Conservation (phyloP, 2,797 vertebrate genomes). For the Falco naumanni region DNA sequence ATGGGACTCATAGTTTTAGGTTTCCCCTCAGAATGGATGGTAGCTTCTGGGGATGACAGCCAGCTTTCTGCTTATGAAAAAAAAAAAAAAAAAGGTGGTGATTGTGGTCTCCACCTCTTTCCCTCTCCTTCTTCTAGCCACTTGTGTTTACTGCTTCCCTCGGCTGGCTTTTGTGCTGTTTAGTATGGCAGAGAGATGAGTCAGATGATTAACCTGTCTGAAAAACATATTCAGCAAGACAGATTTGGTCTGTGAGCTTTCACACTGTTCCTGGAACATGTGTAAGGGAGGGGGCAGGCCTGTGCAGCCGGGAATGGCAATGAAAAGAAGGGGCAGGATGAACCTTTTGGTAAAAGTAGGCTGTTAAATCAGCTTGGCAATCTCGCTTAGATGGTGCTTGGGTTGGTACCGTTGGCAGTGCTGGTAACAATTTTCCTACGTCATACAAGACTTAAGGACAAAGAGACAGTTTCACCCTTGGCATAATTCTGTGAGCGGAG, state of each 20-base stretch:
- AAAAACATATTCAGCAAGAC: neutral
- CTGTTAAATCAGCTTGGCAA: neutral
- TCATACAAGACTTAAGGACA: neutral
- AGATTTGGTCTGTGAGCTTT: neutral
- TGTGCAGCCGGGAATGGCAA: neutral
- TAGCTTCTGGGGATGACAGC: neutral
- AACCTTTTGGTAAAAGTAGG: neutral
- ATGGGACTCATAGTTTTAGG: neutral
- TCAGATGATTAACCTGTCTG: neutral
- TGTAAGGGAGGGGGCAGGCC: neutral
- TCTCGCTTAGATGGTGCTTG: neutral
- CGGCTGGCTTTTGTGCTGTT: accelerated
- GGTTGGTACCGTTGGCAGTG: neutral
- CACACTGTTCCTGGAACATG: neutral
- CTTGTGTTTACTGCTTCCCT: neutral
- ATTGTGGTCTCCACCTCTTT: neutral
- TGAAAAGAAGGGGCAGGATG: neutral
- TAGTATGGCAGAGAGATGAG: neutral
- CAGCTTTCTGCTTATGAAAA: neutral
- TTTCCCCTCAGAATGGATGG: neutral
- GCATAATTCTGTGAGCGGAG: neutral
- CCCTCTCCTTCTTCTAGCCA: neutral
- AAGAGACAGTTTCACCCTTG: neutral
- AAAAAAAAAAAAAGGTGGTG: neutral
- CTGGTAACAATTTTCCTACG: neutral